A percentile compares a stretch with the other conserved stretches of the same genome.
Conservation (phyloP, 1,140 invertebrate species). For the Reticulitermes speratus region DNA sequence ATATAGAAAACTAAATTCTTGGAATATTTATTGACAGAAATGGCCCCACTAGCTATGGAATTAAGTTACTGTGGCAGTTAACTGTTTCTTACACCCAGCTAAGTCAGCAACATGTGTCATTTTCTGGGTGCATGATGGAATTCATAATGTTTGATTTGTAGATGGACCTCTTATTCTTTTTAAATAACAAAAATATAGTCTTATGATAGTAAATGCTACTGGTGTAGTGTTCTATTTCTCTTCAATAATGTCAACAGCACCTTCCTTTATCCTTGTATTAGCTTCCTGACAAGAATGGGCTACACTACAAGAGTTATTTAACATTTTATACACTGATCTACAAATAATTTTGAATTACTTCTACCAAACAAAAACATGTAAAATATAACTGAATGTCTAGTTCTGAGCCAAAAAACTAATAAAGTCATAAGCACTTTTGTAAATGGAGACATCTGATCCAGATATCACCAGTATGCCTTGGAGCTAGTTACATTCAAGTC, state of each 20-base stretch:
- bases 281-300: not conserved
- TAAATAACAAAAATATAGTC: conserved; percentile 7
- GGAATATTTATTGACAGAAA: conserved; percentile 14
- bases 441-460: not conserved
- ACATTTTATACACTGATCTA: not conserved
- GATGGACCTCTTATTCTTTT: not conserved
- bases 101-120: not conserved
- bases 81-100: not conserved
- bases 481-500: not conserved
- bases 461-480: not conserved
- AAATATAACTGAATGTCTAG: not conserved
- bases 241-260: not conserved
- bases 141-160: not conserved
- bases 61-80: not conserved
- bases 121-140: not conserved
- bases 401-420: not conserved
- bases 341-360: not conserved
- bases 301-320: not conserved
- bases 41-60: not conserved
- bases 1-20: not conserved
- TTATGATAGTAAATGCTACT: not conserved
- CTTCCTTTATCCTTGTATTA: not conserved
- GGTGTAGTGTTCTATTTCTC: not conserved
- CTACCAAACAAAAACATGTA: not conserved
- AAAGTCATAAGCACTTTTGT: not conserved